Percentiles rank a stretch among this genome's conserved stretches.
Evolutionary conservation across 2,888 invertebrate genomes (phyloP).

Genomic region (Mechanitis mazaeus): DNA sequence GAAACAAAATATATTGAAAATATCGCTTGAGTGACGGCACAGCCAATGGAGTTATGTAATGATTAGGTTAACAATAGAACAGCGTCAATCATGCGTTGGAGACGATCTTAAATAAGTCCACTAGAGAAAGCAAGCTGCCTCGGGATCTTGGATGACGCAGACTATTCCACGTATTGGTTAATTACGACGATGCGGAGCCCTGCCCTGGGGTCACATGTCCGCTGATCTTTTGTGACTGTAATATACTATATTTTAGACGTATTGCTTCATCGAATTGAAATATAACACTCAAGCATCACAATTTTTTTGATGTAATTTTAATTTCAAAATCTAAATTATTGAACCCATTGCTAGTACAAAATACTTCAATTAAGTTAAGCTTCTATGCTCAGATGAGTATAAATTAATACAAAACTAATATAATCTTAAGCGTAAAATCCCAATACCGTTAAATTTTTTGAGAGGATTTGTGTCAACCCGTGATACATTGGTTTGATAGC

Average conservation of each 20-base stretch:
- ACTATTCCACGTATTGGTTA: slow-evolving; percentile 43
- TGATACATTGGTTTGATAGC: slow-evolving; percentile 52
- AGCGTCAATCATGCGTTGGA: slow-evolving; percentile 67
- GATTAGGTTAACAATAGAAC: slow-evolving; percentile 58
- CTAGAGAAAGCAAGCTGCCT: slow-evolving; percentile 65
- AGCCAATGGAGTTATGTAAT: slow-evolving; percentile 65
- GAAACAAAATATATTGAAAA: slow-evolving; percentile 62
- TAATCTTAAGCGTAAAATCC: slow-evolving; percentile 45
- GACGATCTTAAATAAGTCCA: slow-evolving; percentile 73
- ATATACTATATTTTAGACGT: slow-evolving; percentile 11
- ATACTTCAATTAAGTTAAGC: slow-evolving; percentile 37
- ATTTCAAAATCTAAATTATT: slow-evolving; percentile 2
- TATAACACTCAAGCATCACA: slow-evolving; percentile 1
- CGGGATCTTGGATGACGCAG: slow-evolving; percentile 45
- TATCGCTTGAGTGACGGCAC: slow-evolving; percentile 63
- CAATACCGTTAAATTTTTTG: slow-evolving; percentile 65
- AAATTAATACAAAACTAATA: slow-evolving; percentile 53
- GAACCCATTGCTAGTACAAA: slow-evolving; percentile 11
- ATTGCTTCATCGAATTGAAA: slow-evolving; percentile 7
- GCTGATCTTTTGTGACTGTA: slow-evolving; percentile 23
- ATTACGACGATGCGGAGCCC: slow-evolving; percentile 47
- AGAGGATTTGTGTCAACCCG: slow-evolving; percentile 69
- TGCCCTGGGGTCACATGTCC: slow-evolving; percentile 46
- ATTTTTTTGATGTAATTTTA: slow-evolving; percentile 9
- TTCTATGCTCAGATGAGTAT: slow-evolving; percentile 50